Evolutionary conservation across 2,113 vertebrate genomes (phyloP).

Genomic region (Urocynchramus pylzowi): DNA sequence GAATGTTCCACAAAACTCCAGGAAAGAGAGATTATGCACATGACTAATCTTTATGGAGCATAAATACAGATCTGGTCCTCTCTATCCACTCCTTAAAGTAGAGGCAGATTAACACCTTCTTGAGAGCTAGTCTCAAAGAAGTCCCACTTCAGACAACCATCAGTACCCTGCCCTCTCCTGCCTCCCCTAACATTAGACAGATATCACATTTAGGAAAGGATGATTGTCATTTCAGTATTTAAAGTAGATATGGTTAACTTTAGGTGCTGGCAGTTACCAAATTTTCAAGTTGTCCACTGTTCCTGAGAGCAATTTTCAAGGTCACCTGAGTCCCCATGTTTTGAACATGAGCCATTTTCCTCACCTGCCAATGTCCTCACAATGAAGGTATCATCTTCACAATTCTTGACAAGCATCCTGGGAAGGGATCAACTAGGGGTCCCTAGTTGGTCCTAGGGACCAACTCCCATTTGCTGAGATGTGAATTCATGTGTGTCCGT

Average conservation of each 20-base stretch:
- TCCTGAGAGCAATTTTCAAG: neutral
- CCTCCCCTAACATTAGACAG: neutral
- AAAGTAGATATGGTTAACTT: neutral
- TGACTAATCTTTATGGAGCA: neutral
- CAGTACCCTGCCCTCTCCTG: neutral
- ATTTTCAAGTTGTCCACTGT: neutral
- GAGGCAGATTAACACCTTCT: neutral
- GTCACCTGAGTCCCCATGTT: neutral
- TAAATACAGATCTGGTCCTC: neutral
- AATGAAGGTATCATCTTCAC: neutral
- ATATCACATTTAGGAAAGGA: neutral
- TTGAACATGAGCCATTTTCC: neutral
- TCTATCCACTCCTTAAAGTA: neutral
- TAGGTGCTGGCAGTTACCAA: neutral
- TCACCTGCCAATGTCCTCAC: neutral
- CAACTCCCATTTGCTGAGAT: neutral
- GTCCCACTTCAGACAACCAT: neutral
- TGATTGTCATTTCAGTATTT: neutral
- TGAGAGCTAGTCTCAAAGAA: neutral
- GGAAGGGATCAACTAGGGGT: neutral
- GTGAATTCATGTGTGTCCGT: neutral
- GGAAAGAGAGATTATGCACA: neutral
- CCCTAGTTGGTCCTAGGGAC: no score
- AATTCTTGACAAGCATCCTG: neutral
- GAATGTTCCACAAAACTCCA: neutral